Conservation (phyloP, 2,888 invertebrate species). For the Ichneumon xanthorius region DNA sequence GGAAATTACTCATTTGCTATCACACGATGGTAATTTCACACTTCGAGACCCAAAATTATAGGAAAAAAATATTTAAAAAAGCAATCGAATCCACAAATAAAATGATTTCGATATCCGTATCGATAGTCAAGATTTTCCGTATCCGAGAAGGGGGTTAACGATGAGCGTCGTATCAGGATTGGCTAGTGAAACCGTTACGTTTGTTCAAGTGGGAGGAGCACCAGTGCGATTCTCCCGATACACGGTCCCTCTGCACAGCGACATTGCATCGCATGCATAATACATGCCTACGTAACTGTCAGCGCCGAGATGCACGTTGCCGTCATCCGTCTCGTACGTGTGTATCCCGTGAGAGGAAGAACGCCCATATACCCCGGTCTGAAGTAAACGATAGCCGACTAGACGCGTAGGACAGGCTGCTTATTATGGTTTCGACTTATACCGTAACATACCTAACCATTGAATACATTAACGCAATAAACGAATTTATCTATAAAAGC, state of each 20-base stretch:
- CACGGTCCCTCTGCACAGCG: slow-evolving; percentile 53
- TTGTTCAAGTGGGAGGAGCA: slow-evolving; percentile 80
- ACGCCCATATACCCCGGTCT: slow-evolving; percentile 60
- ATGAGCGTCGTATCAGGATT: slow-evolving; percentile 72
- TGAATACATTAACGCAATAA: slow-evolving; percentile 37
- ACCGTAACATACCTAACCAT: slow-evolving; percentile 19
- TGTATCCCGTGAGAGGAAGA: slow-evolving; percentile 50
- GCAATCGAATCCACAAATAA: not conserved
- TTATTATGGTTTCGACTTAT: slow-evolving; percentile 48
- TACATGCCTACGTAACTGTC: slow-evolving; percentile 73
- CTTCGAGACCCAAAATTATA: not conserved
- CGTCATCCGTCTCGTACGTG: slow-evolving; percentile 60
- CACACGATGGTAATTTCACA: not conserved
- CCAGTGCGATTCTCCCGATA: slow-evolving; percentile 71
- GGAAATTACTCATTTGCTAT: too few species aligned
- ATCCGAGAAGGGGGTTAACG: slow-evolving; percentile 58
- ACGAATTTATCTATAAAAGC: slow-evolving; percentile 31
- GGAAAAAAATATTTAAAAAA: not conserved
- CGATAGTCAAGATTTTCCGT: slow-evolving; percentile 35
- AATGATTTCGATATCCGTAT: slow-evolving; percentile 3
- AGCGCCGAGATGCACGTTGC: slow-evolving; percentile 70
- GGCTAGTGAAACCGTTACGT: slow-evolving; percentile 74
- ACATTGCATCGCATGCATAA: slow-evolving; percentile 68
- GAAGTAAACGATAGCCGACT: slow-evolving; percentile 36
- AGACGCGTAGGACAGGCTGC: slow-evolving; percentile 62